Base-by-base conservation (phyloP, 2,888 invertebrate species). In the Villa cingulata region DNA sequence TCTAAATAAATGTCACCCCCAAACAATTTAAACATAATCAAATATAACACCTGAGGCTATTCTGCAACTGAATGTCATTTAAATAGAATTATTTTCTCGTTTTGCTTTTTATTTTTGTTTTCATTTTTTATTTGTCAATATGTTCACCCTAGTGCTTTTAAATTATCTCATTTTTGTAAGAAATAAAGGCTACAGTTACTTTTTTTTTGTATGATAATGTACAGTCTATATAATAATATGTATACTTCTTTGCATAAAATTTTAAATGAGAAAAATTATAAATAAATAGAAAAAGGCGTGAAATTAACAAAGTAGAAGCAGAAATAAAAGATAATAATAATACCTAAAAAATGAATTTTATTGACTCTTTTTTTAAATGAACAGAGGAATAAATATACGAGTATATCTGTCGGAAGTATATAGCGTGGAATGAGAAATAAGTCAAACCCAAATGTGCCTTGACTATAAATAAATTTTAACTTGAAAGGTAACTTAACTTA, bases 391-490 rank as follows among this genome's bases (percentile, higher is more conserved):
- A 23, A 32, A 32, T 32, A 27, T 9, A 27, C 6, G 10, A 27
- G 10, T 27, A 9, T 27, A 48, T 48, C 48, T 43, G 48, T 48
- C 36, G 38, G 40, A 32, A 39, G 48, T 43, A 48, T 39, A 43
- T 48, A 48, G 48, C 43, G 43, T 48, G 48, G 43, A 48, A 48
- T 48, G 43, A 48, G 36, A 48, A 48, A 48, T 36, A 48, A 48
- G 48, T 48, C 43, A 48, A 43, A 34, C 43, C 43, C 43, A 48
- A 39, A 43, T 43, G 29, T 32, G 48, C 40, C 48, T 36, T n/a
- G 17, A 43, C 39, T 4, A 40, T 43, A 20, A 41, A 42, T 41
- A 7, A 23, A 23, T 6, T 23, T 23, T 23, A 23, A n/a, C n/a
- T n/a, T n/a, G n/a, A n/a, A n/a, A n/a, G n/a, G n/a, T n/a, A n/a